Base-by-base conservation (phyloP, 2,113 vertebrate species). In the Baryphthengus martii region DNA sequence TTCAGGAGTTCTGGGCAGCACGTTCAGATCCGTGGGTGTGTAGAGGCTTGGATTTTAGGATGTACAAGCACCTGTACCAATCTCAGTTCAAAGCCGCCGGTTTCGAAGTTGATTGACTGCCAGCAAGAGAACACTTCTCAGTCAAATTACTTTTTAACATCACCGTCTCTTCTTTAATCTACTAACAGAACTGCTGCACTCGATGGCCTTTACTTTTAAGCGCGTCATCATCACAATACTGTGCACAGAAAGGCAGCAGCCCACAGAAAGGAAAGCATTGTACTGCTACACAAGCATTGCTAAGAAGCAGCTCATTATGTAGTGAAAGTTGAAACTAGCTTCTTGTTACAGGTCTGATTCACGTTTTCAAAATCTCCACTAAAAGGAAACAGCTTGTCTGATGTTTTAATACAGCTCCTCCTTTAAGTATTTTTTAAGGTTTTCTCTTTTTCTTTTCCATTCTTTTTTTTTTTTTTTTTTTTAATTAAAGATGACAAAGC, bases 401-500 rank as follows among this genome's bases (percentile, higher is more conserved):
- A 35, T 39, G 80, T 71, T 92, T 82, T 13, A 81, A 59, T 28
- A 29, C 8, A 56, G 7, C 42, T 87, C 8, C 29, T 75, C 35
- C 55, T 61, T 13, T 35, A 12, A 90, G 18, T 17, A 62, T 20
- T 50, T 9, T 52, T 9, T 40, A 8, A 73, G 12, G 17, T 15
- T 92, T 72, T n/a, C 6, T 37, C n/a, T n/a, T n/a, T n/a, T n/a
- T n/a, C n/a, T n/a, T n/a, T n/a, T n/a, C n/a, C n/a, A n/a, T n/a
- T n/a, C n/a, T n/a, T 68, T 56, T 1, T 16, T 39, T 28, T 28
- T 56, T 3, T 1, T n/a, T n/a, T n/a, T n/a, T n/a, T n/a, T n/a
- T n/a, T n/a, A n/a, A n/a, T n/a, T n/a, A n/a, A n/a, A n/a, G 18
- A 52, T 9, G 2, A 42, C 17, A 39, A 81, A 84, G 28, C 16